phyloP scores from a whole-genome alignment of 2,888 invertebrate species.

The Eulithis prunata region DNA sequence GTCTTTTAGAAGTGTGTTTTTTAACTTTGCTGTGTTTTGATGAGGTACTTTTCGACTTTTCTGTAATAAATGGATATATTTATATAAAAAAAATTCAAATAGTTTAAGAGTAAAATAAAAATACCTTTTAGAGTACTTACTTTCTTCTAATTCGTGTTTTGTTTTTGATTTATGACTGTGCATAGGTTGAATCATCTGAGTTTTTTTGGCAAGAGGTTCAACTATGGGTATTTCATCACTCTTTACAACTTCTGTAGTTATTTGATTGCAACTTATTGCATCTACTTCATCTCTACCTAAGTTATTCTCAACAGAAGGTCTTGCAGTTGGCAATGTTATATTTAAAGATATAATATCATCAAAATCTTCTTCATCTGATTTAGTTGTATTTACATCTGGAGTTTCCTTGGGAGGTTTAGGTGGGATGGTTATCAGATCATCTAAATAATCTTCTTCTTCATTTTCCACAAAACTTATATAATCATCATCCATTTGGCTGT shows the following conservation, averaged over 20 bases:
- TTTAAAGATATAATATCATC: slow-evolving; percentile 46
- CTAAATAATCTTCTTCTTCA: slow-evolving; percentile 58
- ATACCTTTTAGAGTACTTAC: slow-evolving; percentile 48
- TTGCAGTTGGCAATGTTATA: slow-evolving; percentile 22
- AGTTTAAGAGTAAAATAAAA: background rate
- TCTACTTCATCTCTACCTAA: slow-evolving; percentile 51
- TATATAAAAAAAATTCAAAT: background rate
- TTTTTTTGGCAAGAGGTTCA: slow-evolving; percentile 48
- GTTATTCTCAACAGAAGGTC: slow-evolving; percentile 21
- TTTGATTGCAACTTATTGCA: slow-evolving; percentile 41
- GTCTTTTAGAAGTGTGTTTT: slow-evolving; percentile 50
- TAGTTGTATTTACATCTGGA: slow-evolving; percentile 10
- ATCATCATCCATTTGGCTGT: slow-evolving; percentile 71
- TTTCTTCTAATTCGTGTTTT: slow-evolving; percentile 45
- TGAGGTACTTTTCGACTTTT: slow-evolving; percentile 49
- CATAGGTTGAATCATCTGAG: slow-evolving; percentile 64
- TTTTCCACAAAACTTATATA: slow-evolving; percentile 41
- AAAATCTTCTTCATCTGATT: slow-evolving; percentile 41
- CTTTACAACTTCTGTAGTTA: slow-evolving; percentile 37
- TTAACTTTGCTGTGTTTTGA: slow-evolving; percentile 51
- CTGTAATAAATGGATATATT: slow-evolving; percentile 44
- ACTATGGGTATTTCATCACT: slow-evolving; percentile 32
- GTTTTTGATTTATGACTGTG: slow-evolving; percentile 51
- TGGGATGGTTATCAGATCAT: slow-evolving; percentile 64
- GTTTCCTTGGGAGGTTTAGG: slow-evolving; percentile 40